phyloP scores from a whole-genome alignment of 2,113 vertebrate genomes.

The Anhinga anhinga region DNA sequence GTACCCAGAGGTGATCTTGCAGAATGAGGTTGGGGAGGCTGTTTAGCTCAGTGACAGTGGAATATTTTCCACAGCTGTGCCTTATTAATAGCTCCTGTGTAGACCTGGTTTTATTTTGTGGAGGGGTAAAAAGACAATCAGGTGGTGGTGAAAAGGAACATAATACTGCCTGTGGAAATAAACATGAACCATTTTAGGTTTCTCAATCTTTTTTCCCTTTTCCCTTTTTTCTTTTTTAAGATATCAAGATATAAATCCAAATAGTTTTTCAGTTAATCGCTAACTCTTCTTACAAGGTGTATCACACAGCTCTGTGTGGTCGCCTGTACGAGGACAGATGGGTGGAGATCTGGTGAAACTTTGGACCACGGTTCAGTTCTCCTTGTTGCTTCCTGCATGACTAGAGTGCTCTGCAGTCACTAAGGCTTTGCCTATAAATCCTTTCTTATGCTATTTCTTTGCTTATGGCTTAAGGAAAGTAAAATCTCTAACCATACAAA shows the following conservation, averaged over 20 bases:
- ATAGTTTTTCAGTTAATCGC: not conserved
- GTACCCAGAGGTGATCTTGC: not conserved
- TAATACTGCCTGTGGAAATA: not conserved
- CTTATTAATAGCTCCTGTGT: not conserved
- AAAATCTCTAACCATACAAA: not conserved
- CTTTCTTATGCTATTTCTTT: not conserved
- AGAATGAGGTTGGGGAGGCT: not conserved
- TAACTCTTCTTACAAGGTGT: not conserved
- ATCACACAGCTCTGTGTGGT: not conserved
- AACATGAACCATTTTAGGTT: not conserved
- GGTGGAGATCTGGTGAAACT: not conserved
- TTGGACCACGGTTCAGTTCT: not conserved
- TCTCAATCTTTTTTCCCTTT: not conserved
- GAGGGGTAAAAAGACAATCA: not conserved
- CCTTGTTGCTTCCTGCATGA: not conserved
- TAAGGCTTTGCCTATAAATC: not conserved
- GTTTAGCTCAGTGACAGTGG: not conserved
- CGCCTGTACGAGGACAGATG: fast-evolving
- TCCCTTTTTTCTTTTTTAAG: not conserved
- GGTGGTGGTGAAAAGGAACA: not conserved
- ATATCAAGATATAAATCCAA: not conserved
- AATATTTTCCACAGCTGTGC: slow-evolving; percentile 12
- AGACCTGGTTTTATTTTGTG: not conserved
- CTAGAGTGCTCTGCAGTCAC: not conserved
- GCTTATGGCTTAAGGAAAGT: not conserved